Percentiles rank a stretch among this genome's conserved stretches.
Conservation (phyloP, 2,113 vertebrate species). For the Periophthalmus modestus region DNA sequence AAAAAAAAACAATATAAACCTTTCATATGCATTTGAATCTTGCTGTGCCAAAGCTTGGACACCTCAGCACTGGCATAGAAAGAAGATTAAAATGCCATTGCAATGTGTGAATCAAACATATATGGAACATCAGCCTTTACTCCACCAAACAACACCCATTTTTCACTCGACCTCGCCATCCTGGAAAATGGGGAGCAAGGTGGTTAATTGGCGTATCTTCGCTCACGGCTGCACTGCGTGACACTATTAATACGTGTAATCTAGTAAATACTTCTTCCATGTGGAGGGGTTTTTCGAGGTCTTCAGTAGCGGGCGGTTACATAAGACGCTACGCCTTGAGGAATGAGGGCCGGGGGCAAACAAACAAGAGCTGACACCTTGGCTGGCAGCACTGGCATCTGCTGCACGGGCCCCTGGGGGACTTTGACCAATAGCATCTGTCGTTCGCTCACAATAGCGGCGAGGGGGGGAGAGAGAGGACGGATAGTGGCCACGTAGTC, state of each 20-base stretch:
- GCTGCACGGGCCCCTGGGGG: slow-evolving; percentile 47
- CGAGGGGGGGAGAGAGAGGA: not conserved
- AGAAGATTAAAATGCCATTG: not conserved
- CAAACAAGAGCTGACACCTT: slow-evolving; percentile 42
- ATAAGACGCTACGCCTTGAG: slow-evolving; percentile 27
- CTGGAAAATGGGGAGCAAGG: slow-evolving; percentile 3
- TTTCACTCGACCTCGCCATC: not conserved
- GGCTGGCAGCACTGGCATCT: slow-evolving; percentile 48
- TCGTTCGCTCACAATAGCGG: slow-evolving; percentile 21
- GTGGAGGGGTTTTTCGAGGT: slow-evolving; percentile 10
- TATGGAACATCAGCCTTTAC: not conserved
- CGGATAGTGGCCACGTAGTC: not conserved
- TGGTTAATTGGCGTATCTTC: not conserved
- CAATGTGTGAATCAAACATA: not conserved
- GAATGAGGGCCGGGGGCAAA: slow-evolving; percentile 9
- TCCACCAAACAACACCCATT: too few species aligned
- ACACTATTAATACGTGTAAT: slow-evolving; percentile 5
- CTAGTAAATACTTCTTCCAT: not conserved
- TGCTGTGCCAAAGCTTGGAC: not conserved
- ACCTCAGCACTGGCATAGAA: too few species aligned
- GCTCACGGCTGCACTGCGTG: not conserved
- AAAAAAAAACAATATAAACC: not conserved
- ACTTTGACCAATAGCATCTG: slow-evolving; percentile 61
- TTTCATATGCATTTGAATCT: not conserved
- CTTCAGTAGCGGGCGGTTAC: slow-evolving; percentile 1